Evolutionary conservation across 2,888 invertebrate genomes (phyloP).

Genomic region (Beris morrisii): DNA sequence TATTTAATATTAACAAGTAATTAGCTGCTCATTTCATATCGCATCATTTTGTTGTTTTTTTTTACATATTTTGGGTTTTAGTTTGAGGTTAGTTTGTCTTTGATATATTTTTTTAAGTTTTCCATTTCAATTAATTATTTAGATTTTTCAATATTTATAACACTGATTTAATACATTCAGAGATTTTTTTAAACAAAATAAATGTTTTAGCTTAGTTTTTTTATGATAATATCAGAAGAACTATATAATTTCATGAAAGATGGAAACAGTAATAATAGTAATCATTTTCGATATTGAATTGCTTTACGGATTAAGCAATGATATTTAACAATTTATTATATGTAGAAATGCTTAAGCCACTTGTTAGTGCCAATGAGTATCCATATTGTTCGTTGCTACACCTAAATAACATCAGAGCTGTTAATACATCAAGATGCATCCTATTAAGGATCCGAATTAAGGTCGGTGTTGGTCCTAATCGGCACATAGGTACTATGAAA

Average conservation of each 20-base stretch:
- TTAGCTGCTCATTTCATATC: slow-evolving; percentile 21
- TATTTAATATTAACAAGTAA: neutral
- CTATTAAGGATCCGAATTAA: too few species aligned
- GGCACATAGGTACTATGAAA: too few species aligned
- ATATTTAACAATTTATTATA: neutral
- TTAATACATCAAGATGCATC: too few species aligned
- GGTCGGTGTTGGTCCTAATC: too few species aligned
- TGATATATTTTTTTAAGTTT: slow-evolving; percentile 10
- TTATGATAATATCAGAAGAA: too few species aligned
- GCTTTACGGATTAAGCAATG: neutral
- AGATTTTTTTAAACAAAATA: neutral
- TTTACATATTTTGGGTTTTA: neutral
- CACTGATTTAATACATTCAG: slow-evolving; percentile 11
- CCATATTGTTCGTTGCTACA: too few species aligned
- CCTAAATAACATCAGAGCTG: too few species aligned
- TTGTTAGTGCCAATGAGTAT: too few species aligned
- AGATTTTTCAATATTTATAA: too few species aligned
- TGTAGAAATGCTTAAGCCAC: too few species aligned
- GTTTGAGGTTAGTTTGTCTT: slow-evolving; percentile 24
- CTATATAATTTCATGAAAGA: neutral
- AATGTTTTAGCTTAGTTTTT: too few species aligned
- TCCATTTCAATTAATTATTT: too few species aligned
- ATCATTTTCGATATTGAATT: neutral
- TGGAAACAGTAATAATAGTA: neutral
- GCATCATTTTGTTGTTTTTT: slow-evolving; percentile 2